Evolutionary conservation across 30 jellyfish, hydroid and myxozoan genomes (phyloP).

Genomic region (Catostylus mosaicus): DNA sequence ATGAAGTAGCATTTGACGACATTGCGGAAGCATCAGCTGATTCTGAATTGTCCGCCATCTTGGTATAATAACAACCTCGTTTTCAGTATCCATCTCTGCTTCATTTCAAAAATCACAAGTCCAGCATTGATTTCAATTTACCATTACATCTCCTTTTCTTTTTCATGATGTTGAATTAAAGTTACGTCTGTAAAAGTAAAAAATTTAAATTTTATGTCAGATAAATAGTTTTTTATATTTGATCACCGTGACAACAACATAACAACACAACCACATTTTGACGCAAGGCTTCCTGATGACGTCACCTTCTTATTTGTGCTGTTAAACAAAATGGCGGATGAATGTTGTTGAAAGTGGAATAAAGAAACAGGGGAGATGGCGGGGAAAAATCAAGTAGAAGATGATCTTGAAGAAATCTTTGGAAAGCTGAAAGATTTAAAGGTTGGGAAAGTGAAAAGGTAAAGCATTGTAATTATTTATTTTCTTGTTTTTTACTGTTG

Average conservation of each 20-base stretch:
- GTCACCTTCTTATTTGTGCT: conserved; percentile 1
- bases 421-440: conserved; percentile 23
- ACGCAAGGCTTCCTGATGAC: background rate
- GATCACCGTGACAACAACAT: background rate
- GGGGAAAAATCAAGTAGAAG: conserved; percentile 7
- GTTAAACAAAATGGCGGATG: conserved; percentile 14
- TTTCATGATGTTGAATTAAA: too few relatives aligned
- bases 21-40: too few relatives aligned
- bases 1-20: too few relatives aligned
- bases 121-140: too few relatives aligned
- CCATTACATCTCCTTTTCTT: too few relatives aligned
- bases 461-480: background rate
- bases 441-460: conserved; percentile 38
- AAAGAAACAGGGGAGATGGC: background rate
- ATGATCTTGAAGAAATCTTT: conserved; percentile 34
- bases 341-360: background rate
- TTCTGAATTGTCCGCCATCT: too few relatives aligned
- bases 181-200: too few relatives aligned
- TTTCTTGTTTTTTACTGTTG: background rate
- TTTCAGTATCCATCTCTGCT: too few relatives aligned
- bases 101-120: too few relatives aligned
- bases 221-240: too few relatives aligned
- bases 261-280: background rate
- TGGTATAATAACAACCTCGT: too few relatives aligned
- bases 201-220: too few relatives aligned